phyloP scores from a whole-genome alignment of 1,140 invertebrate genomes.

The Macrosteles quadrilineatus region DNA sequence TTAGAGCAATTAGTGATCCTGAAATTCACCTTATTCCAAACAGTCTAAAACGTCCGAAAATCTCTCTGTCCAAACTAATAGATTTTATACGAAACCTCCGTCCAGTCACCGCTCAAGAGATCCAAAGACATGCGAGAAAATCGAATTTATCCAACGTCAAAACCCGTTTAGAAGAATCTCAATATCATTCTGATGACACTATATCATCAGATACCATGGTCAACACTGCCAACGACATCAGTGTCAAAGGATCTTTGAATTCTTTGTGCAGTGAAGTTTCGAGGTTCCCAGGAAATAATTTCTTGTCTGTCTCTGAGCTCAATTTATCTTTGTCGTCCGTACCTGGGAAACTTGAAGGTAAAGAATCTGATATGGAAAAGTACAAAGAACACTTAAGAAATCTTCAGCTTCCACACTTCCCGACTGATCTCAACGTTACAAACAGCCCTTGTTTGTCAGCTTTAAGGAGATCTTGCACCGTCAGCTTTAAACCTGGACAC shows the following conservation, averaged over 20 bases:
- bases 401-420: not conserved
- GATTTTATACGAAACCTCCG: not conserved
- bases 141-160: not conserved
- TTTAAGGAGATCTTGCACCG: not conserved
- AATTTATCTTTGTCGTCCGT: not conserved
- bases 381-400: not conserved
- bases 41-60: not conserved
- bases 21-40: not conserved
- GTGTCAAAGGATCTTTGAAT: conserved; percentile 1
- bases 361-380: not conserved
- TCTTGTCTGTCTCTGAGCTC: not conserved
- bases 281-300: not conserved
- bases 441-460: not conserved
- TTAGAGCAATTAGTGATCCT: conserved; percentile 1
- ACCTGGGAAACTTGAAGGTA: not conserved
- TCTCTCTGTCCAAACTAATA: not conserved
- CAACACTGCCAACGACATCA: not conserved
- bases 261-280: not conserved
- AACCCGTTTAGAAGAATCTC: not conserved
- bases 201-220: not conserved
- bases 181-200: not conserved
- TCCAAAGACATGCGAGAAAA: not conserved
- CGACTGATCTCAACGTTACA: not conserved
- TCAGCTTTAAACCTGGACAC: not conserved
- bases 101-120: not conserved